Percentiles rank a stretch among this genome's conserved stretches.
Conservation (phyloP, 2,113 vertebrate genomes). For the Corynorhinus townsendii region DNA sequence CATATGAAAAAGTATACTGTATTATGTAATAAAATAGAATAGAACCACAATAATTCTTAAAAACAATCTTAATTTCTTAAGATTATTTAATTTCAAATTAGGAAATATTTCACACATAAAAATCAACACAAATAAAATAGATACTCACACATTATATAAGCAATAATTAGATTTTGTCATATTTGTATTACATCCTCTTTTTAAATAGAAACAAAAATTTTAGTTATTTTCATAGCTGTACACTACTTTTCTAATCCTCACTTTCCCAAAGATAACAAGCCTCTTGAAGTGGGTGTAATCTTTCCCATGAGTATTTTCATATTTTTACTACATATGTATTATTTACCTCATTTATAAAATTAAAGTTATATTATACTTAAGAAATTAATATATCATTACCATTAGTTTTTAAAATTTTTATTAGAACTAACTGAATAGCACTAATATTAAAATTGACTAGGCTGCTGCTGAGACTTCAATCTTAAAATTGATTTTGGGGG, state of each 20-base stretch:
- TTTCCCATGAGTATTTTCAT: neutral
- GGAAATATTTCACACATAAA: constrained; percentile 10
- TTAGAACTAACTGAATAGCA: neutral
- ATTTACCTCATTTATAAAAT: neutral
- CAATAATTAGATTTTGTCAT: neutral
- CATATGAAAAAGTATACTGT: neutral
- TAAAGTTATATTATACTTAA: constrained; percentile 1
- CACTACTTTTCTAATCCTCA: neutral
- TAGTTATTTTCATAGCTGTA: neutral
- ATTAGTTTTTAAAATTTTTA: constrained; percentile 16
- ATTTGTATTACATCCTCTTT: neutral
- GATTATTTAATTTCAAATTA: neutral
- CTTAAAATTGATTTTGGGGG: constrained; percentile 54
- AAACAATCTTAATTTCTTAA: constrained; percentile 4
- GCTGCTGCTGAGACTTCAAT: constrained; percentile 5
- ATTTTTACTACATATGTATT: neutral
- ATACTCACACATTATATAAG: neutral
- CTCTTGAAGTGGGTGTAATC: neutral
- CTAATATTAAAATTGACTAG: neutral
- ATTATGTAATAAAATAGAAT: neutral
- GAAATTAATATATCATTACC: neutral
- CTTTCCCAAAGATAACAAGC: neutral
- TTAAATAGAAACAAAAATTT: neutral
- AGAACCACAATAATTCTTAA: neutral
- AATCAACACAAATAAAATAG: neutral